phyloP scores from a whole-genome alignment of 1,140 invertebrate species.

The Calephelis virginiensis region DNA sequence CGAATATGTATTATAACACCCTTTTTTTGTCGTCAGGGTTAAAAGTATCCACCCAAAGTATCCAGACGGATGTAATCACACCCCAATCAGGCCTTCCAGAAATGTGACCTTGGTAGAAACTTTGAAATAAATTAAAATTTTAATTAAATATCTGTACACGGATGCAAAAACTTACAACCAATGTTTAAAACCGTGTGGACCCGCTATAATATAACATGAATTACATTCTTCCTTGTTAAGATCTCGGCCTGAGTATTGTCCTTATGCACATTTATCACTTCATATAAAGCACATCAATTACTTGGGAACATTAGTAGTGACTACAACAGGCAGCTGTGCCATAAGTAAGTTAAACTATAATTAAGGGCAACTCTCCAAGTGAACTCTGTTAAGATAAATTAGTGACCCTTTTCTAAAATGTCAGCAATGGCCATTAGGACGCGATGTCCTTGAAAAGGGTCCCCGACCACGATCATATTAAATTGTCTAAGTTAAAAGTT shows the following conservation, averaged over 20 bases:
- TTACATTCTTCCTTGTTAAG: background rate
- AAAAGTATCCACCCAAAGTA: too few relatives aligned
- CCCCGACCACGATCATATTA: constrained; percentile 19
- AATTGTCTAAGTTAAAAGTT: constrained; percentile 41
- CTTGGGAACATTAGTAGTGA: constrained; percentile 25
- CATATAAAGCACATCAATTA: constrained; percentile 29
- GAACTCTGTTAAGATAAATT: constrained; percentile 67
- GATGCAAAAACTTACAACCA: too few relatives aligned
- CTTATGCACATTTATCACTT: background rate
- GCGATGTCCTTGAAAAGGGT: constrained; percentile 49
- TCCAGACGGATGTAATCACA: too few relatives aligned
- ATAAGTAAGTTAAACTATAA: constrained; percentile 69
- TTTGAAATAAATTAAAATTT: too few relatives aligned
- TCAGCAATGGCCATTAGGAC: constrained; percentile 52
- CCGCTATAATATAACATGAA: too few relatives aligned
- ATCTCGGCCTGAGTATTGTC: too few relatives aligned
- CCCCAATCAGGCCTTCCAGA: too few relatives aligned
- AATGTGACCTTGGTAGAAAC: too few relatives aligned
- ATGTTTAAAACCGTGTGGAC: too few relatives aligned
- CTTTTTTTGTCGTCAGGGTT: too few relatives aligned
- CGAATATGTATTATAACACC: too few relatives aligned
- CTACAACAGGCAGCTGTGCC: constrained; percentile 35
- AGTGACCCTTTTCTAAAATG: constrained; percentile 66
- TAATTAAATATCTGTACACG: too few relatives aligned
- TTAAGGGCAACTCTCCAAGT: constrained; percentile 57